phyloP scores from a whole-genome alignment of 2,888 invertebrate species.

The Lymantria monacha region DNA sequence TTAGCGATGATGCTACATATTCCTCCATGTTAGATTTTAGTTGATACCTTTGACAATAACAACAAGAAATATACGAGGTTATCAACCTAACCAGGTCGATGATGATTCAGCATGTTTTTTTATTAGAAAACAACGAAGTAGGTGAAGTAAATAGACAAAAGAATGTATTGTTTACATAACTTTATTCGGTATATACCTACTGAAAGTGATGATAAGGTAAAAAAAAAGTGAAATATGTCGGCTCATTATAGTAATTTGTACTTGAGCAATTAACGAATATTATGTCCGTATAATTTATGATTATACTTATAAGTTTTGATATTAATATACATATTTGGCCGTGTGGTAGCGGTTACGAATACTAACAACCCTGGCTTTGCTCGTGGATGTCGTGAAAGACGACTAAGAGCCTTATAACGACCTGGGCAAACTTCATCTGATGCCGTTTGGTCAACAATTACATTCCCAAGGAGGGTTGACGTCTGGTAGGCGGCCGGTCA shows the following conservation, averaged over 20 bases:
- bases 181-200: background rate
- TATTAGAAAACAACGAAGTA: background rate
- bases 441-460: too few relatives aligned
- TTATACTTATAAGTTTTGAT: background rate
- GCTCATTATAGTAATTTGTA: background rate
- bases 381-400: too few relatives aligned
- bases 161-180: background rate
- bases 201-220: background rate
- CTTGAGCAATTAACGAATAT: background rate
- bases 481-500: too few relatives aligned
- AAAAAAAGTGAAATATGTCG: conserved; percentile 16
- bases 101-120: background rate
- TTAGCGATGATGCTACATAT: too few relatives aligned
- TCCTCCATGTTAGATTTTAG: too few relatives aligned
- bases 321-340: background rate
- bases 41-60: too few relatives aligned
- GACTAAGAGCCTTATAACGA: too few relatives aligned
- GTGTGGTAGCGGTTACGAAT: too few relatives aligned
- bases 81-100: background rate
- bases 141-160: background rate
- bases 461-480: too few relatives aligned
- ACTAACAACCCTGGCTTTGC: too few relatives aligned
- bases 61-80: background rate
- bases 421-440: too few relatives aligned
- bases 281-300: background rate